A percentile compares a stretch with the other conserved stretches of the same genome.
Evolutionary conservation across 2,113 vertebrate genomes (phyloP).

Genomic region (Phaethornis superciliosus): DNA sequence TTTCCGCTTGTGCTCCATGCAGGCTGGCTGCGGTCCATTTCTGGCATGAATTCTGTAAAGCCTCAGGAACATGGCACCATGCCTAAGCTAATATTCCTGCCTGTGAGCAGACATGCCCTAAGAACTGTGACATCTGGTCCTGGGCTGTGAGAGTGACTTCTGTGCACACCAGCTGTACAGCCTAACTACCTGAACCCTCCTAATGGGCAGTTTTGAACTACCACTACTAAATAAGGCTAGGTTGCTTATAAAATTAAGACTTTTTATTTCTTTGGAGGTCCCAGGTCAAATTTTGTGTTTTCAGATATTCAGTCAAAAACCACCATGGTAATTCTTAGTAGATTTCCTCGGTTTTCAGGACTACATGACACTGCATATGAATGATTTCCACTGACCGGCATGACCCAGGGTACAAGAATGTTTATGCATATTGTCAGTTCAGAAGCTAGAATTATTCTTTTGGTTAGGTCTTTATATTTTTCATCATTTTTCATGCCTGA

Average conservation of each 20-base stretch:
- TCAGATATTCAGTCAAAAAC: neutral
- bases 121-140: constrained; percentile 21
- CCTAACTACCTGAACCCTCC: neutral
- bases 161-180: neutral
- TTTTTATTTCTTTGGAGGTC: neutral
- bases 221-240: neutral
- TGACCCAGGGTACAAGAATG: neutral
- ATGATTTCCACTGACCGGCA: neutral
- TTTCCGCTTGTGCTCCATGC: neutral
- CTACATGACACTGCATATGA: neutral
- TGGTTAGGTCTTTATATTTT: neutral
- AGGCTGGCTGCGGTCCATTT: constrained; percentile 7
- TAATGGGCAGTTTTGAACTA: neutral
- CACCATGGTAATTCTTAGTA: neutral
- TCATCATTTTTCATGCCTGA: neutral
- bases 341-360: neutral
- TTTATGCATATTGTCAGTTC: neutral
- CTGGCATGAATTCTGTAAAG: neutral
- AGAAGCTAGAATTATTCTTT: neutral
- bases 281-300: neutral
- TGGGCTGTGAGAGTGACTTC: neutral
- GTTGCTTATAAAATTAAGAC: neutral
- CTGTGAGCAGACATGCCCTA: neutral
- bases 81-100: constrained; percentile 24
- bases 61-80: neutral